Percentiles rank a stretch among this genome's conserved stretches.
These are phyloP conservation scores for Petroica traversi DNA, from an alignment of 2,113 vertebrate species.

Conservation along the genomic window DNA sequence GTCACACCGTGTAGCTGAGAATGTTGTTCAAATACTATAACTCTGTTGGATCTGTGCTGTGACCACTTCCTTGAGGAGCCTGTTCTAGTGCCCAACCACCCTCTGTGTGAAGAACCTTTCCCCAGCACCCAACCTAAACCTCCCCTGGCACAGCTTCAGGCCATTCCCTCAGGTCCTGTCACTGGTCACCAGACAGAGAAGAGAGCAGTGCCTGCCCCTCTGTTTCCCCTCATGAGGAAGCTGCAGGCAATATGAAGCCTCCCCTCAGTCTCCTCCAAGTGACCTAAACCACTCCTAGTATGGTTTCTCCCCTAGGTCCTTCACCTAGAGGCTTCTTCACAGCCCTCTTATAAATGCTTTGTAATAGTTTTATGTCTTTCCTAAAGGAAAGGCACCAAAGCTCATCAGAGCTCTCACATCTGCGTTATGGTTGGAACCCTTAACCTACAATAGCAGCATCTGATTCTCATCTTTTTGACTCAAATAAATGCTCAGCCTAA, in stretches of 20 bases:
- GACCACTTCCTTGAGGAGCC: background rate
- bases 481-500: background rate
- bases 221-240: fast-evolving
- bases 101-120: fast-evolving
- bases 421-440: background rate
- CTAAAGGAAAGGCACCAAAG: background rate
- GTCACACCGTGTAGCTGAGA: no score
- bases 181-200: background rate
- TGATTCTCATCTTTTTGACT: background rate
- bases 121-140: background rate
- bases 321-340: background rate
- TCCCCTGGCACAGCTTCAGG: fast-evolving
- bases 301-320: background rate
- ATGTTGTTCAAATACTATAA: no score
- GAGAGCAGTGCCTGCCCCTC: background rate
- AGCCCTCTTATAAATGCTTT: background rate
- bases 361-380: background rate
- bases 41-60: no score
- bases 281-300: background rate
- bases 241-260: fast-evolving
- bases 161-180: background rate
- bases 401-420: background rate
- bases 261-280: background rate
- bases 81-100: fast-evolving
- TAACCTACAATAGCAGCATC: background rate